phyloP scores from a whole-genome alignment of 2,113 vertebrate genomes.

The Halichoerus grypus region DNA sequence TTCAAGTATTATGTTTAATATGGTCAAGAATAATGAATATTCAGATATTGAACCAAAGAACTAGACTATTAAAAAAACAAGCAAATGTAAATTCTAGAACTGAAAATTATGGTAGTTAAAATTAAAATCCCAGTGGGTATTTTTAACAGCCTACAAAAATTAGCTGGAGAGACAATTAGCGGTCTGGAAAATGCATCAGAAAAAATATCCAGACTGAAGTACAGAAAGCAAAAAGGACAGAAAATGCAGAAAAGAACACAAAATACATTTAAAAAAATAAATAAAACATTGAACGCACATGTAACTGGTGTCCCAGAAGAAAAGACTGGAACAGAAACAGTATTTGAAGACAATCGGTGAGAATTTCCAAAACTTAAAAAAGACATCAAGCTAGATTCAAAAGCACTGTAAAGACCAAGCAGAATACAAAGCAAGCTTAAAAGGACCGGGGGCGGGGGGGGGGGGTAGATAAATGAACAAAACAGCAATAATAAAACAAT shows the following conservation, averaged over 20 bases:
- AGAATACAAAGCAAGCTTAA: constrained; percentile 11
- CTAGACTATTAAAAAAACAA: neutral
- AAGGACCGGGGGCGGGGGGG: fast-evolving
- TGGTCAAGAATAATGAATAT: neutral
- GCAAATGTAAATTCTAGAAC: neutral
- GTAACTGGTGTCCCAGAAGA: neutral
- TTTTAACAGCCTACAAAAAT: constrained; percentile 33
- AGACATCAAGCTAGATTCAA: constrained; percentile 1
- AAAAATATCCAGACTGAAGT: neutral
- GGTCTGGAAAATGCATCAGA: neutral
- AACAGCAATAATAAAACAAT: neutral
- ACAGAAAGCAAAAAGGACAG: neutral
- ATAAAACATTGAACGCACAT: neutral
- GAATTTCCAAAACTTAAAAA: constrained; percentile 35
- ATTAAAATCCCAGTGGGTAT: neutral
- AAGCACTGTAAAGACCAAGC: neutral
- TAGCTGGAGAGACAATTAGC: neutral
- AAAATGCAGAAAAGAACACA: neutral
- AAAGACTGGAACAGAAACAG: neutral
- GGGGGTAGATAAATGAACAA: neutral
- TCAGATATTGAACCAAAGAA: constrained; percentile 20
- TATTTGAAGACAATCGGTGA: neutral
- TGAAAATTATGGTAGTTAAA: neutral
- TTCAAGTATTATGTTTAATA: neutral
- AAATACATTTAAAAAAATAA: neutral